A percentile compares a stretch with the other conserved stretches of the same genome.
phyloP scores from a whole-genome alignment of 2,888 invertebrate species.

The Megamerina dolium region DNA sequence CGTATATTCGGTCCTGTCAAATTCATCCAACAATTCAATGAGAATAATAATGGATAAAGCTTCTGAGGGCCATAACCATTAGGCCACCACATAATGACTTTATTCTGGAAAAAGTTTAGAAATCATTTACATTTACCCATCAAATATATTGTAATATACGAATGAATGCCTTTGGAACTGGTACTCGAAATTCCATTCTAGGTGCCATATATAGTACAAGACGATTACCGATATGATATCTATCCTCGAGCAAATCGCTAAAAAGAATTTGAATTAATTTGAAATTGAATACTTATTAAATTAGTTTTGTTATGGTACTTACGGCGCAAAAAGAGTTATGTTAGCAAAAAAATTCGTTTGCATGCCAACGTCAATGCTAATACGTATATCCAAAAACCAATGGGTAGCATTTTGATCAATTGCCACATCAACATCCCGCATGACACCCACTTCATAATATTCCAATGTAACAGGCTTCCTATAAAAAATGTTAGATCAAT shows the following conservation, averaged over 20 bases:
- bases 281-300: background rate
- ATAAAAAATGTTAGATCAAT: slow-evolving; percentile 54
- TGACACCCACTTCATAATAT: slow-evolving; percentile 58
- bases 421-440: slow-evolving; percentile 56
- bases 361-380: slow-evolving; percentile 45
- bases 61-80: slow-evolving; percentile 80
- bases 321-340: slow-evolving; percentile 37
- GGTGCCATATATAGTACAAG: slow-evolving; percentile 22
- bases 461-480: slow-evolving; percentile 61
- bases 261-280: slow-evolving; percentile 4
- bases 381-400: slow-evolving; percentile 50
- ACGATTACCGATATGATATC: slow-evolving; percentile 23
- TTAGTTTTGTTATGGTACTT: slow-evolving; percentile 12
- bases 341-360: slow-evolving; percentile 33
- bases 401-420: slow-evolving; percentile 31
- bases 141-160: background rate
- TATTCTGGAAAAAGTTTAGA: slow-evolving; percentile 34
- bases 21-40: slow-evolving; percentile 42
- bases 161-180: slow-evolving; percentile 27
- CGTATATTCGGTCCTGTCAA: slow-evolving; percentile 22
- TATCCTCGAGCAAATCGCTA: slow-evolving; percentile 37
- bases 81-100: slow-evolving; percentile 84
- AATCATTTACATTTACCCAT: background rate
- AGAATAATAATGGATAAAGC: slow-evolving; percentile 63
- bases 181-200: slow-evolving; percentile 31